phyloP scores from a whole-genome alignment of 2,797 vertebrate genomes.

The Diplodus sargus region DNA sequence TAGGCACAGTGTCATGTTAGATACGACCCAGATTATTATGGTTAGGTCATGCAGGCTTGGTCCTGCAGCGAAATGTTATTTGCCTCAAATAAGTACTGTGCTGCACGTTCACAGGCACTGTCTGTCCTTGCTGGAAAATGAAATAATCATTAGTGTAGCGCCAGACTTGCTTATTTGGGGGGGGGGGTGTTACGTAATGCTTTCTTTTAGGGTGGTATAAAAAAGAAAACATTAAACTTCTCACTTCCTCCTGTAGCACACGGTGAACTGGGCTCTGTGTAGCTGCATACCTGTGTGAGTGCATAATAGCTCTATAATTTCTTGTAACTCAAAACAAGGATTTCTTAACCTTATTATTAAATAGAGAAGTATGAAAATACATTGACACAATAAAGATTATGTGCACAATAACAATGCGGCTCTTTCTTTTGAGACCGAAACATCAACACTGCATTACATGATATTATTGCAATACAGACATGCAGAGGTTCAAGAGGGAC shows the following conservation, averaged over 20 bases:
- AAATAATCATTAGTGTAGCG: conserved; percentile 19
- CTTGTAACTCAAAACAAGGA: conserved; percentile 11
- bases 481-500: neutral
- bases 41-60: neutral
- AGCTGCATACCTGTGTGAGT: conserved; percentile 24
- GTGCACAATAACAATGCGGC: neutral
- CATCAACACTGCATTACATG: conserved; percentile 9
- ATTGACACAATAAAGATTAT: neutral
- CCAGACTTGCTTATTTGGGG: conserved; percentile 20
- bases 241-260: conserved; percentile 3
- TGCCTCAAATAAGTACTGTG: conserved; percentile 1
- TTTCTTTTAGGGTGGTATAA: conserved; percentile 13
- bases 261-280: neutral
- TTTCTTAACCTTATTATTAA: conserved; percentile 14
- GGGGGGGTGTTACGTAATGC: conserved; percentile 5
- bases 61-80: conserved; percentile 10
- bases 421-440: conserved; percentile 23
- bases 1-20: neutral
- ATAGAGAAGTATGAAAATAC: conserved; percentile 9
- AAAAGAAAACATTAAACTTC: conserved; percentile 13
- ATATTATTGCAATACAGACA: neutral
- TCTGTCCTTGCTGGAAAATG: conserved; percentile 3
- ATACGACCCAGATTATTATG: conserved; percentile 8
- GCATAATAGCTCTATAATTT: conserved; percentile 2
- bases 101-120: neutral